Evolutionary conservation across 2,113 vertebrate species (phyloP).

Genomic region (Nibea albiflora): DNA sequence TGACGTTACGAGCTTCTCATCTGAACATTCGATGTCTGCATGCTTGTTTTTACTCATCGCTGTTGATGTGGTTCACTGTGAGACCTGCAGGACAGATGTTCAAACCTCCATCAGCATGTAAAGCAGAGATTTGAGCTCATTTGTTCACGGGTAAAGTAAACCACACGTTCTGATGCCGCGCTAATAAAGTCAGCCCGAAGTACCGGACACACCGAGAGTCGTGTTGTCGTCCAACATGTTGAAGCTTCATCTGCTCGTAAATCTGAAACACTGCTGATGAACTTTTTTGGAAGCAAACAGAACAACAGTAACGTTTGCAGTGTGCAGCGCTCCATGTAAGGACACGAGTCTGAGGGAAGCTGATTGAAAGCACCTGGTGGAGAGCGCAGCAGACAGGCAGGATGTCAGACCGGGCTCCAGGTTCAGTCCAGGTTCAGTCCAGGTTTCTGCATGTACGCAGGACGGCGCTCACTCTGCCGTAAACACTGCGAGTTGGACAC

Average conservation of each 20-base stretch:
- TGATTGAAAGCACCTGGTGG: conserved; percentile 73
- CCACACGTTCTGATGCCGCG: conserved; percentile 65
- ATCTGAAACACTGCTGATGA: conserved; percentile 44
- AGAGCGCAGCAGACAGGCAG: conserved; percentile 46
- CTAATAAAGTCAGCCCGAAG: conserved; percentile 62
- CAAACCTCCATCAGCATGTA: conserved; percentile 19
- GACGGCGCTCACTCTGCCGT: not conserved
- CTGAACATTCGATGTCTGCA: not conserved
- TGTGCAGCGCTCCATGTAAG: conserved; percentile 68
- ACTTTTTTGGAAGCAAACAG: conserved; percentile 50
- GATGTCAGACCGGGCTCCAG: conserved; percentile 27
- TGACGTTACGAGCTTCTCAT: not conserved
- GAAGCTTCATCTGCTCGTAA: conserved; percentile 63
- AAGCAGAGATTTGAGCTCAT: conserved; percentile 73
- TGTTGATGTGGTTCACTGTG: conserved; percentile 25
- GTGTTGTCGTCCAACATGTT: conserved; percentile 50
- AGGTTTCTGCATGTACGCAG: not conserved
- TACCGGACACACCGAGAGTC: conserved; percentile 30
- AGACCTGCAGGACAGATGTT: conserved; percentile 47
- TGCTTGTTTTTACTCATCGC: conserved; percentile 22
- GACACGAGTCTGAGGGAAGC: conserved; percentile 53
- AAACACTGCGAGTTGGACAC: not conserved
- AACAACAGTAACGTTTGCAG: conserved; percentile 37
- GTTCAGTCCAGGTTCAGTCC: not conserved
- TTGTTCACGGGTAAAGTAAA: conserved; percentile 71